Base-by-base conservation (phyloP, 2,888 invertebrate genomes). In the Nemotelus nigrinus region DNA sequence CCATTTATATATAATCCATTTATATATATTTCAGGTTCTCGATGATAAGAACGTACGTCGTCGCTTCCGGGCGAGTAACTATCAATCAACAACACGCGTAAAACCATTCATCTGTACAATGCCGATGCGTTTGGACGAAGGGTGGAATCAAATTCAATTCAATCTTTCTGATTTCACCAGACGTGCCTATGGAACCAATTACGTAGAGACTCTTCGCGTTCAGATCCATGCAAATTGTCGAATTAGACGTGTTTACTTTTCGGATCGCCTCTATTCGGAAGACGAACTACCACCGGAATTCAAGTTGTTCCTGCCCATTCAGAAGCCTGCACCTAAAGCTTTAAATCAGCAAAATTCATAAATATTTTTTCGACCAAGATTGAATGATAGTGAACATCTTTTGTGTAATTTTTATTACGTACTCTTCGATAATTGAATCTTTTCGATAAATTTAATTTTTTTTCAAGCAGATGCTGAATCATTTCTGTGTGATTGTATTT, bases 21-120 rank as follows among this genome's bases (percentile, higher is more conserved):
- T 4, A 4, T 25, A 1, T 45, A 5, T 72, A 64, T 67, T 84
- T 82, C 84, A 98, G 96, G 94, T 98, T 78, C 89, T 98, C 82
- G 98, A 98, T 88, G 97, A 98, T 87, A 97, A 97, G 87, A 96
- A 96, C 88, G 95, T 97, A 57, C 90, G 96, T 80, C 88, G 98
- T 84, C 86, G 92, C 81, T 96, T 98, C 87, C 90, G 97, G 82
- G 96, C 97, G 4, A 97, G 97, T 84, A 98, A 98, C 88, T 98
- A 96, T 87, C 97, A 98, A 85, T 96, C 96, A 58, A 95, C 95
- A 10, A 98, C 97, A 1, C 89, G 96, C 83, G 96, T 98, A 7
- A 96, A 96, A 86, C 96, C 97, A n/a, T 98, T 98, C 85, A 98
- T 98, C 83, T 97, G 97, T 84, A 96, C 97, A 5, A 97, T 98